Percentiles rank a stretch among this genome's conserved stretches.
These are phyloP conservation scores for Charina bottae DNA, from an alignment of 2,113 vertebrate species.

Conservation along the genomic window DNA sequence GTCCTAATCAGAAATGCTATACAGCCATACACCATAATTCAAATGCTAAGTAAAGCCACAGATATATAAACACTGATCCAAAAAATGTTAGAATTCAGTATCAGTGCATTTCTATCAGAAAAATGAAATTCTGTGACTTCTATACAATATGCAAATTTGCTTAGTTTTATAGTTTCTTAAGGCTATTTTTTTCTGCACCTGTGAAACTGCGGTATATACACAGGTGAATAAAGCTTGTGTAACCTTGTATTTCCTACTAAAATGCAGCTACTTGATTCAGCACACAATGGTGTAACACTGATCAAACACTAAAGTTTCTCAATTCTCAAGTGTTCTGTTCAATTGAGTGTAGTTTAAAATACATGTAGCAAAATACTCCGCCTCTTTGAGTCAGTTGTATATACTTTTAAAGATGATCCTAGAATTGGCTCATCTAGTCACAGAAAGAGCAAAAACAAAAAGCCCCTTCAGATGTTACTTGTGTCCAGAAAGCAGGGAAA, in stretches of 20 bases:
- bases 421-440: background rate
- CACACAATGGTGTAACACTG: background rate
- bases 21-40: background rate
- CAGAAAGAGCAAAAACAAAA: background rate
- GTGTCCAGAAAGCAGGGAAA: background rate
- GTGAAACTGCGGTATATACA: background rate
- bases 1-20: background rate
- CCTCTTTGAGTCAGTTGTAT: background rate
- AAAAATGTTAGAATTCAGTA: background rate
- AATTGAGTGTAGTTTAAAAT: background rate
- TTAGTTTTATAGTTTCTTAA: background rate
- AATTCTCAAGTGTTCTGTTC: slow-evolving; percentile 38
- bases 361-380: background rate
- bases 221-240: background rate
- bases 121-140: background rate
- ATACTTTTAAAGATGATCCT: background rate
- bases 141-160: background rate
- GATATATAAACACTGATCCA: background rate
- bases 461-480: background rate
- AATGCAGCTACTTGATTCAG: background rate
- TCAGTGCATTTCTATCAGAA: background rate
- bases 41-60: background rate
- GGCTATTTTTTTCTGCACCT: background rate
- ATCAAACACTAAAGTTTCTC: background rate
- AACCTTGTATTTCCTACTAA: background rate